Conservation (phyloP, 2,113 vertebrate species). For the Chitala chitala region DNA sequence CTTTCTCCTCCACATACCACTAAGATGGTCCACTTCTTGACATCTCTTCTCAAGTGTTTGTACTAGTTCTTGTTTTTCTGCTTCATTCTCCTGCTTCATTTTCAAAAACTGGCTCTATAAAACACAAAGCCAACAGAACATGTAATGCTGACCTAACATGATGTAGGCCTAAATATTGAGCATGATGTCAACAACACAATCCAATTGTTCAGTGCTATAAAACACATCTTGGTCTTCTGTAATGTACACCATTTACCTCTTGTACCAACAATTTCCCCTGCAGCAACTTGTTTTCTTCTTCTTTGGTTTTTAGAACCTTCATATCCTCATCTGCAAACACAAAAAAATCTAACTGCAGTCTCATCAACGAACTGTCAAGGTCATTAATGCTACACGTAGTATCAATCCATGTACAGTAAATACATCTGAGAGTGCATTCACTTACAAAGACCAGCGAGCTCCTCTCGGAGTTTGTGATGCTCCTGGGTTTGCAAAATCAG, state of each 20-base stretch:
- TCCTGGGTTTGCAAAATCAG: slow-evolving; percentile 78
- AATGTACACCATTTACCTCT: slow-evolving; percentile 62
- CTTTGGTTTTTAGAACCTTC: slow-evolving; percentile 69
- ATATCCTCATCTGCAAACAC: slow-evolving; percentile 66
- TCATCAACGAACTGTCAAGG: too few relatives aligned
- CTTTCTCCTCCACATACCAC: slow-evolving; percentile 61
- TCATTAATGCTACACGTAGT: too few relatives aligned
- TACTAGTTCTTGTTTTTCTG: slow-evolving; percentile 86
- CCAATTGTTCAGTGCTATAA: background rate
- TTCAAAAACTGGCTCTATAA: slow-evolving; percentile 74
- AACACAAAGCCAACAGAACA: slow-evolving; percentile 22
- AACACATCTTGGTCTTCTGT: background rate
- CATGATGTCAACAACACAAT: too few relatives aligned
- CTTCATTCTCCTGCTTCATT: slow-evolving; percentile 82
- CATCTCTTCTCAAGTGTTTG: slow-evolving; percentile 80
- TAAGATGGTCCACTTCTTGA: slow-evolving; percentile 82
- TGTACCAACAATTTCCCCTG: slow-evolving; percentile 60
- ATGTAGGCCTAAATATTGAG: background rate
- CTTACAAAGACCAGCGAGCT: slow-evolving; percentile 76
- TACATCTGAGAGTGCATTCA: background rate
- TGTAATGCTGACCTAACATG: background rate
- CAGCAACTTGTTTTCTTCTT: slow-evolving; percentile 70
- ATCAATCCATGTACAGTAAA: background rate
- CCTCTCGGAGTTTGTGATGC: slow-evolving; percentile 70
- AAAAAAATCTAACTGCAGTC: background rate